Conservation (phyloP, 2,113 vertebrate genomes). For the Cyanocitta stelleri region DNA sequence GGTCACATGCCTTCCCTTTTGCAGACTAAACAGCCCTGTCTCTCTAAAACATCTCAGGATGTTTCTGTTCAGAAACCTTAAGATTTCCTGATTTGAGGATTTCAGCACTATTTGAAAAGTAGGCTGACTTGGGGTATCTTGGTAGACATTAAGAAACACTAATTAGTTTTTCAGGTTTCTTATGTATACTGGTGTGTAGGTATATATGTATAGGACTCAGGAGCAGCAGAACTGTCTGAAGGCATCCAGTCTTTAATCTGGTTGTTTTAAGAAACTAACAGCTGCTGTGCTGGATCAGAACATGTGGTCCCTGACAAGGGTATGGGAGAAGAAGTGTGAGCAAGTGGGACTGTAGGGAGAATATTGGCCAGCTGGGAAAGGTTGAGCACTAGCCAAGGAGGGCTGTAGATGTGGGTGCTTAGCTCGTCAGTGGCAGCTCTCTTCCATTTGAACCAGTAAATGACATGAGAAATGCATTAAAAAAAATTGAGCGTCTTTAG, state of each 20-base stretch:
- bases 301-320: neutral
- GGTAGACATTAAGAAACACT: neutral
- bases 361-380: neutral
- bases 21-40: neutral
- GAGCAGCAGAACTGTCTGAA: neutral
- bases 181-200: neutral
- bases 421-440: neutral
- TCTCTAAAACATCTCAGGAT: neutral
- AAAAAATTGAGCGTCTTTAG: fast-evolving
- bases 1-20: neutral
- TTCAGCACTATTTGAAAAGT: neutral
- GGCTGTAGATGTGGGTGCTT: neutral
- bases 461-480: neutral
- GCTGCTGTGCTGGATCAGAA: neutral
- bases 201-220: neutral
- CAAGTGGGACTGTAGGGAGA: neutral
- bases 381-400: neutral
- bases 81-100: neutral
- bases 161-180: neutral
- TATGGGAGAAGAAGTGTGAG: neutral
- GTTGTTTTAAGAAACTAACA: neutral
- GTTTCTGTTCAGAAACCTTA: neutral
- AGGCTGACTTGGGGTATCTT: neutral
- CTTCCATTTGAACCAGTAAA: neutral
- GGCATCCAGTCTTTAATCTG: neutral